Percentiles rank a stretch among this genome's conserved stretches.
Evolutionary conservation across 1,140 invertebrate genomes (phyloP).

Genomic region (Ips nitidus): DNA sequence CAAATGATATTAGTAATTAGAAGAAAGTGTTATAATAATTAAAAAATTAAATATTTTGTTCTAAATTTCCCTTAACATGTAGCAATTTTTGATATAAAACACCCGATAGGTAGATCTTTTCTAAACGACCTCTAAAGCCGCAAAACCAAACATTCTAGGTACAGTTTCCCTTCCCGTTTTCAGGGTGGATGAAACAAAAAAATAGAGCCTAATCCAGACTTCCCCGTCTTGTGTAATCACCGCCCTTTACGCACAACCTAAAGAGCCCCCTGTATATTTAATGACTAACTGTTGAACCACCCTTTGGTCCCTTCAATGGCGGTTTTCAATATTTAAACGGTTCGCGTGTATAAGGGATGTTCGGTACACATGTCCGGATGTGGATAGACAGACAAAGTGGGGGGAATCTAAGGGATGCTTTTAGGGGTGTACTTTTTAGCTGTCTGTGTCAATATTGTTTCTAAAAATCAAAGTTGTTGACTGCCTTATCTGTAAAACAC

Average conservation of each 20-base stretch:
- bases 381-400: not conserved
- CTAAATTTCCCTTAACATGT: no score
- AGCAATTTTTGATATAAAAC: no score
- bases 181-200: no score
- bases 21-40: no score
- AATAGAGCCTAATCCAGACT: not conserved
- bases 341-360: conserved; percentile 16
- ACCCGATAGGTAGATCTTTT: no score
- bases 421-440: conserved; percentile 1
- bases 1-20: no score
- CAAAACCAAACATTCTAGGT: no score
- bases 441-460: not conserved
- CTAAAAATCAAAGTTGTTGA: not conserved
- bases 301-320: conserved; percentile 23
- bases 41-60: no score
- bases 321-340: conserved; percentile 32
- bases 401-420: not conserved
- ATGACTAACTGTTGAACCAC: conserved; percentile 32
- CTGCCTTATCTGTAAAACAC: not conserved
- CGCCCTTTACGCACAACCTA: conserved; percentile 16
- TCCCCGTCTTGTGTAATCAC: not conserved
- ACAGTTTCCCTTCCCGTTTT: no score
- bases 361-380: not conserved
- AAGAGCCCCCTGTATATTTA: conserved; percentile 25
- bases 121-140: no score